Evolutionary conservation across 2,113 vertebrate species (phyloP), one percentile per base, ranked within the genome.

Genomic region (Dryoscopus gambensis): DNA sequence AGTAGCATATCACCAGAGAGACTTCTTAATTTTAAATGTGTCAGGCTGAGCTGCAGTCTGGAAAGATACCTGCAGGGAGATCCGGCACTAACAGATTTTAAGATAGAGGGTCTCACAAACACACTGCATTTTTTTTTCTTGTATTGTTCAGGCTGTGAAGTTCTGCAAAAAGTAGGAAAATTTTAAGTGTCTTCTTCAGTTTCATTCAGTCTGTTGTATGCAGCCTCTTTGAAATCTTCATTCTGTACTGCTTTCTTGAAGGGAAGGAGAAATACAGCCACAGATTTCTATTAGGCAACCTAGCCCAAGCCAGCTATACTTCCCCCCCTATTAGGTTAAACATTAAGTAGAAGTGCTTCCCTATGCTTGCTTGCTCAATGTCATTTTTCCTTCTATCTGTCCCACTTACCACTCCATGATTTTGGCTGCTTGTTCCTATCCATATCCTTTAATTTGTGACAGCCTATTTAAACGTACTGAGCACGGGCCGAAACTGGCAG

Each of bases 341-440:
- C 52, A 79, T 94, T 77, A 94, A 84, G 60, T 86, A 44, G 46
- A 81, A 91, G 57, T 88, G 57, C 75, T 92, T 95, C 75, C 63
- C 75, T 90, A 10, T 22, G 37, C 40, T 33, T 68, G 60, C 46
- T 87, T 83, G 79, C 67, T 52, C 30, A 46, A 55, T 57, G 6
- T 50, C 25, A 37, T 75, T 78, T 89, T 91, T 25, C 33, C 10
- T 69, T 84, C 46, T 70, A 0, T 84, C 77, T 91, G 17, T 77
- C 31, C 37, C 0, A 7, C 50, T 91, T 91, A 69, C 24, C 59
- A 31, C 42, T 64, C 47, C 27, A n/a, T 84, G 39, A 20, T 82
- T 93, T 80, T 87, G 85, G 21, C 55, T 90, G 60, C 56, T 70
- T 53, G 22, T 55, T 82, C 25, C 40, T 70, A 24, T 70, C 50